Evolutionary conservation across 2,113 vertebrate species (phyloP).

Genomic region (Psammodynastes pulverulentus): DNA sequence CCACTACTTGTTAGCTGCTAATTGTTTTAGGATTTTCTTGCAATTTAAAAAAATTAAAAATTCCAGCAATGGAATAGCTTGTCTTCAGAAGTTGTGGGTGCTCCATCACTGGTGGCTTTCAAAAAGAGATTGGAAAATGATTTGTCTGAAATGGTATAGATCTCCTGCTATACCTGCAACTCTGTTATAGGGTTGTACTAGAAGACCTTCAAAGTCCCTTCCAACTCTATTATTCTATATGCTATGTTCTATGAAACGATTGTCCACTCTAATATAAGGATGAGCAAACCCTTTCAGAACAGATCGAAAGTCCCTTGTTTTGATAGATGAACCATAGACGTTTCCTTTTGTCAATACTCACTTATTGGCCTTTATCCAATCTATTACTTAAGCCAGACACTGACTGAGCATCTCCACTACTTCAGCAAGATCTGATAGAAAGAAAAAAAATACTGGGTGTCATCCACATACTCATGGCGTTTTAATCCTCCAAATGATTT

Average conservation of each 20-base stretch:
- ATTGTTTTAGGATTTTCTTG: not conserved
- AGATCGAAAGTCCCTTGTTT: not conserved
- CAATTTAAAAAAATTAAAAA: not conserved
- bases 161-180: not conserved
- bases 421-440: not conserved
- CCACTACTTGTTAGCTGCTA: not conserved
- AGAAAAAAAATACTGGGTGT: not conserved
- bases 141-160: too few species aligned
- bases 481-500: not conserved
- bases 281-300: not conserved
- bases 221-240: not conserved
- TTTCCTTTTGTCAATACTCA: not conserved
- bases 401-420: not conserved
- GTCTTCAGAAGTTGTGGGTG: not conserved
- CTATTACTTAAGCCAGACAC: not conserved
- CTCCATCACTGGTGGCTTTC: not conserved
- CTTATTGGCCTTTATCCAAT: not conserved
- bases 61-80: not conserved
- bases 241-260: not conserved
- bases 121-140: not conserved
- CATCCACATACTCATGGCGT: not conserved
- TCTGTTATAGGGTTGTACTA: not conserved
- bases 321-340: not conserved
- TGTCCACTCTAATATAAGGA: not conserved
- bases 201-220: not conserved